Conservation (phyloP, 2,113 vertebrate genomes). For the Ptilorrhoa leucosticta region DNA sequence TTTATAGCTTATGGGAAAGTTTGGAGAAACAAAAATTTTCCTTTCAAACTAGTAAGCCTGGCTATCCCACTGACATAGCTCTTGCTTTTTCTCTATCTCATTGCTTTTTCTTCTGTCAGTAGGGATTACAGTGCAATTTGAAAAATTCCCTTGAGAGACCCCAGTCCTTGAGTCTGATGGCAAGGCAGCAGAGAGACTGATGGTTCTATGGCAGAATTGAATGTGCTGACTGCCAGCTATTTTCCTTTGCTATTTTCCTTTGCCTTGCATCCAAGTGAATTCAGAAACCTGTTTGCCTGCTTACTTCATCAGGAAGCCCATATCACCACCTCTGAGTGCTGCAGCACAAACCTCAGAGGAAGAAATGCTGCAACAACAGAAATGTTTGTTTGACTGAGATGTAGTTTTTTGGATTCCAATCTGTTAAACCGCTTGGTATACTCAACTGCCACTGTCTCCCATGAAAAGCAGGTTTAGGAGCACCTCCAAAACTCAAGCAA, state of each 20-base stretch:
- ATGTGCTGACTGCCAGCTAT: not conserved
- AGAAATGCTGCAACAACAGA: constrained; percentile 8
- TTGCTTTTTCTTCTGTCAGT: not conserved
- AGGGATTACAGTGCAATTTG: not conserved
- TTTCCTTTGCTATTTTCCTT: not conserved
- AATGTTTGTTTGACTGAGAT: not conserved
- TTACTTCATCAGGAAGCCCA: not conserved
- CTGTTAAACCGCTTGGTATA: not conserved
- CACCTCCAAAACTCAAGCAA: not conserved
- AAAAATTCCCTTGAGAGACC: not conserved
- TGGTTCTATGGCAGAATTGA: not conserved
- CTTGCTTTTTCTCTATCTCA: not conserved
- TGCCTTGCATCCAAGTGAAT: not conserved
- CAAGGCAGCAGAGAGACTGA: not conserved
- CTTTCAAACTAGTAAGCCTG: not conserved
- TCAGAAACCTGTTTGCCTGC: constrained; percentile 48
- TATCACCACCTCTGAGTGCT: not conserved
- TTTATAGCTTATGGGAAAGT: not conserved
- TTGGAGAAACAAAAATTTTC: not conserved
- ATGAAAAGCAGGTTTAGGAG: not conserved
- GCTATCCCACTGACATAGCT: not conserved
- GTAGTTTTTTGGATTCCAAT: not conserved
- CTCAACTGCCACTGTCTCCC: not conserved
- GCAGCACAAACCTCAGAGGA: not conserved
- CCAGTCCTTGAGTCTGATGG: not conserved